Conservation (phyloP, 1,140 invertebrate genomes). For the Drosophila teissieri region DNA sequence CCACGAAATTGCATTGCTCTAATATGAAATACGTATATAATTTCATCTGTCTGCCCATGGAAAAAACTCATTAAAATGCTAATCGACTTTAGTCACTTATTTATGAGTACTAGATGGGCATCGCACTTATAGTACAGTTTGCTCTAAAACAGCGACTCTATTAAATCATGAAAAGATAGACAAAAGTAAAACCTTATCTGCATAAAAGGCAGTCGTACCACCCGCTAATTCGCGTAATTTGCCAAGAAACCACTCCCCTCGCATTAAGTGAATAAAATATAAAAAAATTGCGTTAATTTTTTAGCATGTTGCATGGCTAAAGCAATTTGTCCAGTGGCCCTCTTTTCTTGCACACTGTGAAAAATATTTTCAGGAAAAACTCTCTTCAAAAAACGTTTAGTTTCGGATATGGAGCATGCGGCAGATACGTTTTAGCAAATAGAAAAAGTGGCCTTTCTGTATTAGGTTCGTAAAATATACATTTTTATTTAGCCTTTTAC, state of each 20-base stretch:
- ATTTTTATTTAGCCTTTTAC: no score
- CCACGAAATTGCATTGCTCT: conserved; percentile 45
- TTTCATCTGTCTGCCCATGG: conserved; percentile 25
- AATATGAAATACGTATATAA: conserved; percentile 18
- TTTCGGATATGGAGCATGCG: no score
- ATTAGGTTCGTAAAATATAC: not conserved
- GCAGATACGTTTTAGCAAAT: no score
- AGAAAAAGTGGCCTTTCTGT: no score
- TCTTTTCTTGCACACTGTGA: conserved; percentile 12
- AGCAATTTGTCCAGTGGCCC: conserved; percentile 23
- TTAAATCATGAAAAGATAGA: conserved; percentile 29
- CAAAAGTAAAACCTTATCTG: conserved; percentile 21
- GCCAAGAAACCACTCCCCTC: conserved; percentile 16
- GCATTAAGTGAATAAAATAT: conserved; percentile 45
- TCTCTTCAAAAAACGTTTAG: not conserved
- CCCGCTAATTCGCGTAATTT: conserved; percentile 44
- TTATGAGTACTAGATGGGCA: conserved; percentile 13
- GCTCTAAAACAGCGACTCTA: conserved; percentile 2
- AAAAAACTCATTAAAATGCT: conserved; percentile 64
- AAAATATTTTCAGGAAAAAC: not conserved
- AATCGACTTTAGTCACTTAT: conserved; percentile 44
- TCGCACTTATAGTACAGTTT: conserved; percentile 26
- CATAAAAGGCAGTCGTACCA: conserved; percentile 7
- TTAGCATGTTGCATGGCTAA: conserved; percentile 60
- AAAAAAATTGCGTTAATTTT: conserved; percentile 74